These are phyloP conservation scores for Lepetodrilus schrolli DNA, from an alignment of 2,888 invertebrate species.

Conservation along the genomic window DNA sequence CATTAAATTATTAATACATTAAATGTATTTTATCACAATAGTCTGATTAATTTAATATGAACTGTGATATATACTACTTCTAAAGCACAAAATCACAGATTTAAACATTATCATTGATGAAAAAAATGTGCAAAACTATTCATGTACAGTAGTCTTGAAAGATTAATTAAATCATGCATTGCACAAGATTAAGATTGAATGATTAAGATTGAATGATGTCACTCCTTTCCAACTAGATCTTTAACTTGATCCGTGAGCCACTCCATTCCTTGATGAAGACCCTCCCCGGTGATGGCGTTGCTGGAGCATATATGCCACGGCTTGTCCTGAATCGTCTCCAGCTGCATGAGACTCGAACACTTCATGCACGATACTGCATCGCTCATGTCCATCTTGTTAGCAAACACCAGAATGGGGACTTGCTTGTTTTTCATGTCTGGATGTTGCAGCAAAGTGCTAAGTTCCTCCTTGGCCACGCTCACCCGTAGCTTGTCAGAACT, in stretches of 20 bases:
- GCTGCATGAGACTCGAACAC: slow-evolving; percentile 79
- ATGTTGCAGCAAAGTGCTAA: slow-evolving; percentile 90
- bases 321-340: slow-evolving; percentile 89
- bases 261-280: slow-evolving; percentile 91
- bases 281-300: slow-evolving; percentile 94
- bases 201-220: not conserved
- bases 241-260: slow-evolving; percentile 86
- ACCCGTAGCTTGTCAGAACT: slow-evolving; percentile 91
- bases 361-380: slow-evolving; percentile 91
- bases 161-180: not conserved
- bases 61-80: no score
- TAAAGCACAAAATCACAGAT: no score
- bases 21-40: no score
- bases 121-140: no score
- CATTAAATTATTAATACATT: no score
- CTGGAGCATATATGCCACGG: slow-evolving; percentile 97
- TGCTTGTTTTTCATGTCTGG: slow-evolving; percentile 82
- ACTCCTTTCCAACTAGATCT: slow-evolving; percentile 42
- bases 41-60: no score
- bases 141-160: not conserved
- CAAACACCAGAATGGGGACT: slow-evolving; percentile 93
- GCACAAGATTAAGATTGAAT: not conserved
- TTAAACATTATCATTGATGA: no score
- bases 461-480: slow-evolving; percentile 95
- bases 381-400: slow-evolving; percentile 95